A percentile compares a stretch with the other conserved stretches of the same genome.
Evolutionary conservation across 2,113 vertebrate genomes (phyloP).

Genomic region (Hyla sarda): DNA sequence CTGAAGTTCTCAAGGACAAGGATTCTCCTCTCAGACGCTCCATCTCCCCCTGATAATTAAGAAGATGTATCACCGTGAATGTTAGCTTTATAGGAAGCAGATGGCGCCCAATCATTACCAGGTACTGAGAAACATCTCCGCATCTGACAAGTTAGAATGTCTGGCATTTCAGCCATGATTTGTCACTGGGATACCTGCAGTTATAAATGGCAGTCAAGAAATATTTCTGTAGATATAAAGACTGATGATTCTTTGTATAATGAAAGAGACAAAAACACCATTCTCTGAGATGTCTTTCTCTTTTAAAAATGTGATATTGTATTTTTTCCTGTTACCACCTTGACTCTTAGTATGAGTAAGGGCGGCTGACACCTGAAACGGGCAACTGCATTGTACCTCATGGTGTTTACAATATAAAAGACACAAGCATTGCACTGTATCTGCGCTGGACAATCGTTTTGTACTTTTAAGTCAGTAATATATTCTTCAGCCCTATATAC

Average conservation of each 20-base stretch:
- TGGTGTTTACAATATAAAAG: too few species aligned
- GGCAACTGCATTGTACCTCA: too few species aligned
- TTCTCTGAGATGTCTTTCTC: too few species aligned
- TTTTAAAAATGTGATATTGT: too few species aligned
- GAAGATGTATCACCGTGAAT: background rate
- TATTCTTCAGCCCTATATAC: too few species aligned
- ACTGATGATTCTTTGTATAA: background rate
- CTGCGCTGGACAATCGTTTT: too few species aligned
- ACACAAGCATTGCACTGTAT: too few species aligned
- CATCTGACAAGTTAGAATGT: background rate
- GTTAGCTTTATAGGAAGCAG: background rate
- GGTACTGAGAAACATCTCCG: background rate
- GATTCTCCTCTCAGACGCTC: conserved; percentile 46
- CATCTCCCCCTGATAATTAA: conserved; percentile 63
- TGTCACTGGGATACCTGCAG: background rate
- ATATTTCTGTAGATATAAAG: background rate
- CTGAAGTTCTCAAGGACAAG: conserved; percentile 44
- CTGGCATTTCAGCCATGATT: background rate
- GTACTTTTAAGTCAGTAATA: too few species aligned
- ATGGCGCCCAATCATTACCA: conserved; percentile 2
- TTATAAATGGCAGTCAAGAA: background rate
- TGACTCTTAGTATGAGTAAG: too few species aligned
- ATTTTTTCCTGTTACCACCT: too few species aligned
- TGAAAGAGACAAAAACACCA: too few species aligned
- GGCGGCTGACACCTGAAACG: too few species aligned